Conservation (phyloP, 2,113 vertebrate species). For the Cervus canadensis region DNA sequence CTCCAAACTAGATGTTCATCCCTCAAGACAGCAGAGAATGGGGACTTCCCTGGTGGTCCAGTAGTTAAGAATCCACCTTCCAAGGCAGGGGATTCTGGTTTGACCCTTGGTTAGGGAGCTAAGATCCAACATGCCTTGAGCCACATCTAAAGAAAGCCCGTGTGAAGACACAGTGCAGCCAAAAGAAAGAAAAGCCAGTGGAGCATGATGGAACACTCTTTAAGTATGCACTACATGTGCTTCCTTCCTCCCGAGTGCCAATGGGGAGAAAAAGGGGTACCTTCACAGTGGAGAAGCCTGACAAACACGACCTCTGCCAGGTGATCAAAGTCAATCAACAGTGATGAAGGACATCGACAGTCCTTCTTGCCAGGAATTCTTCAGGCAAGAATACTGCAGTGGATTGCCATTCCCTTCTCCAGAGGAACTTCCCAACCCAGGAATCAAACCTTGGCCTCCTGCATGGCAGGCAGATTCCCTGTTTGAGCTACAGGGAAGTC, state of each 20-base stretch:
- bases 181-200: neutral
- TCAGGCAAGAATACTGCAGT: neutral
- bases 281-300: neutral
- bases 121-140: neutral
- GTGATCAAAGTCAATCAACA: neutral
- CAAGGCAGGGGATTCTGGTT: neutral
- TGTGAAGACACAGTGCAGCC: neutral
- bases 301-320: neutral
- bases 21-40: neutral
- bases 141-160: neutral
- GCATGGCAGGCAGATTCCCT: neutral
- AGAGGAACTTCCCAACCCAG: neutral
- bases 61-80: neutral
- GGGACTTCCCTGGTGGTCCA: neutral
- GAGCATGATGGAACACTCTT: neutral
- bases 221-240: neutral
- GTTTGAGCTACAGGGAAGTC: neutral
- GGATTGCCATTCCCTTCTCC: neutral
- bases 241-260: neutral
- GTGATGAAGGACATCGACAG: neutral
- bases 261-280: neutral
- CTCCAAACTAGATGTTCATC: neutral
- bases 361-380: neutral
- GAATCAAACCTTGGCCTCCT: neutral
- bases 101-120: neutral